phyloP scores from a whole-genome alignment of 2,888 invertebrate genomes.

The Cylindroiulus punctatus region DNA sequence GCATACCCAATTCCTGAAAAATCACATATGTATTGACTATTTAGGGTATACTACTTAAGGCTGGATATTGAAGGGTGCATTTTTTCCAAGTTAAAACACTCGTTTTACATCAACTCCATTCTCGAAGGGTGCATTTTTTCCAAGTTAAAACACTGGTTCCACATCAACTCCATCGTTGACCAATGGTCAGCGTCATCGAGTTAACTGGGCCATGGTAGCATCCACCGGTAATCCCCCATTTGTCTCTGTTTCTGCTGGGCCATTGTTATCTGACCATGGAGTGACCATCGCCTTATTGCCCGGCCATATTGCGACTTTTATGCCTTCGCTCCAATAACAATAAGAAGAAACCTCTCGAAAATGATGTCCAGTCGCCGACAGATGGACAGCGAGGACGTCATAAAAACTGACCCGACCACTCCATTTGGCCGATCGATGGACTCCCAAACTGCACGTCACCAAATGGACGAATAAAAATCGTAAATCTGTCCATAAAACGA shows the following conservation, averaged over 20 bases:
- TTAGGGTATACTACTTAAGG: too few relatives aligned
- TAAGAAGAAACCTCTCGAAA: constrained; percentile 36
- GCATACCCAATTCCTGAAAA: too few relatives aligned
- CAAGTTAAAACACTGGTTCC: too few relatives aligned
- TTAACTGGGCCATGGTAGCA: too few relatives aligned
- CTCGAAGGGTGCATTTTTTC: too few relatives aligned
- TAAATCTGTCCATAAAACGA: constrained; percentile 10
- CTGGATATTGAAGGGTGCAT: too few relatives aligned
- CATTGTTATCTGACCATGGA: background rate
- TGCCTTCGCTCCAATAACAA: constrained; percentile 7
- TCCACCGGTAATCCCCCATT: background rate
- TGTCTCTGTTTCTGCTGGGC: background rate
- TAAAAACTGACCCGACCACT: constrained; percentile 9
- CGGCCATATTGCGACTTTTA: background rate
- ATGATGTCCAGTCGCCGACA: constrained; percentile 5
- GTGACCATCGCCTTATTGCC: background rate
- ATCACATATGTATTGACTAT: too few relatives aligned
- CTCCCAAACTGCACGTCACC: background rate
- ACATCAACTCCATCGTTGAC: too few relatives aligned
- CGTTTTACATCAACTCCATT: too few relatives aligned
- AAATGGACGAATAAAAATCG: constrained; percentile 18
- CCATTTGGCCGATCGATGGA: background rate
- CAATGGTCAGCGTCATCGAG: too few relatives aligned
- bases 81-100: too few relatives aligned
- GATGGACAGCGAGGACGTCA: background rate